Base-by-base conservation (phyloP, 2,888 invertebrate species). In the Gandaritis pyraliata region DNA sequence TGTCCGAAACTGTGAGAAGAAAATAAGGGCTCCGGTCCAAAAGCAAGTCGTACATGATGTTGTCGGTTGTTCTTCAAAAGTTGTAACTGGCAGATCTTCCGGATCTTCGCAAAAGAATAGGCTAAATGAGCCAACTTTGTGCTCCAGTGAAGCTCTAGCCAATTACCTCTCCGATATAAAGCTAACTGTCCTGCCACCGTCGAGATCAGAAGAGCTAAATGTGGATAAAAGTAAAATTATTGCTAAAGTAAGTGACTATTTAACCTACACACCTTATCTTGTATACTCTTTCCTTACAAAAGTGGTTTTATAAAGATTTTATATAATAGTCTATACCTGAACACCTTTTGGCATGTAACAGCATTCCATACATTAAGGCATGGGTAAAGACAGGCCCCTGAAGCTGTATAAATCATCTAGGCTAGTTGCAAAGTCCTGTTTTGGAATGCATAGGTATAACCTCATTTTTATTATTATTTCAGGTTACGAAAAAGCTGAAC, bases 401-500 rank as follows among this genome's bases (percentile, higher is more conserved):
- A 4, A 23, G 23, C 4, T 23, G 23, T 23, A 2, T 23, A 23
- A 23, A 23, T 23, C 23, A 23, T 3, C 23, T 23, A 23, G 23
- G 4, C 4, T 23, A 23, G 23, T 3, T 23, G 23, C 23, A 23
- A 23, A 23, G 1, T 5, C 23, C 23, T 23, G 23, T 0, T 23
- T 23, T 23, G 2, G 23, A 33, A 33, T 8, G 10, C 8, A 2
- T 29, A 29, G 29, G 10, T 33, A 33, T 2, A 33, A 8, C 10
- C 8, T 39, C n/a, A n/a, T 39, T 13, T 39, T n/a, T n/a, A 39
- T 39, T n/a, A 39, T 39, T 16, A 33, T 68, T 88, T 50, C 85
- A 92, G 92, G 72, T 90, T 39, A 90, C 90, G 45, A 90, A 87
- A 66, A 86, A 83, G 54, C 71, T 92, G 11, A 93, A 92, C 69